These are phyloP conservation scores for Hyposoter didymator DNA, from an alignment of 2,888 invertebrate species.

Conservation along the genomic window DNA sequence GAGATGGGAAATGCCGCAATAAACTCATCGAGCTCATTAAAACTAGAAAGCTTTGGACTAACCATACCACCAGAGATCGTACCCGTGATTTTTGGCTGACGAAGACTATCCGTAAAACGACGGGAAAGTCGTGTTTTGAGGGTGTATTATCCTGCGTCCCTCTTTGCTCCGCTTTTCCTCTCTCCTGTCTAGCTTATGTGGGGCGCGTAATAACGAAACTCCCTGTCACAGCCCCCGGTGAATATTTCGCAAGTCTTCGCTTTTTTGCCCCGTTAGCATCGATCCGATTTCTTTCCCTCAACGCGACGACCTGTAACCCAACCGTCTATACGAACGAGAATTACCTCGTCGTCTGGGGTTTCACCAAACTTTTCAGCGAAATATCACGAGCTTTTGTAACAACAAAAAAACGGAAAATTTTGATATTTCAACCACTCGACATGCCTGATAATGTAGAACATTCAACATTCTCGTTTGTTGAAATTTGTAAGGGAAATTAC, in stretches of 20 bases:
- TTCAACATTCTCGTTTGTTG: background rate
- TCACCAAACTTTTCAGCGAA: conserved; percentile 19
- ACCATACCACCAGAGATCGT: conserved; percentile 60
- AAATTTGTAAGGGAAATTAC: conserved; percentile 6
- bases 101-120: conserved; percentile 54
- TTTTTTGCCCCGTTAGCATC: conserved; percentile 40
- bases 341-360: conserved; percentile 21
- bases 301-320: conserved; percentile 12
- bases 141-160: conserved; percentile 54
- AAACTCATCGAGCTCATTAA: conserved; percentile 80
- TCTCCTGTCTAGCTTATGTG: conserved; percentile 27
- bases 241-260: conserved; percentile 37
- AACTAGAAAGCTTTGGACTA: conserved; percentile 76
- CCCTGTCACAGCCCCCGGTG: conserved; percentile 27
- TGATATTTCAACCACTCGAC: conserved; percentile 5
- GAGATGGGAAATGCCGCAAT: conserved; percentile 71
- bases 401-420: background rate
- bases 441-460: background rate
- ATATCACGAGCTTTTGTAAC: conserved; percentile 4
- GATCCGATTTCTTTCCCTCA: conserved; percentile 38
- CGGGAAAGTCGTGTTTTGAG: conserved; percentile 12
- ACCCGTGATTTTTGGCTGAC: conserved; percentile 72
- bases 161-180: background rate
- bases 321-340: conserved; percentile 12
- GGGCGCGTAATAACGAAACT: conserved; percentile 38